These are phyloP conservation scores for Hemicentrotus pulcherrimus DNA, from an alignment of 35 echinoderm and acorn worm genomes.

Conservation along the genomic window DNA sequence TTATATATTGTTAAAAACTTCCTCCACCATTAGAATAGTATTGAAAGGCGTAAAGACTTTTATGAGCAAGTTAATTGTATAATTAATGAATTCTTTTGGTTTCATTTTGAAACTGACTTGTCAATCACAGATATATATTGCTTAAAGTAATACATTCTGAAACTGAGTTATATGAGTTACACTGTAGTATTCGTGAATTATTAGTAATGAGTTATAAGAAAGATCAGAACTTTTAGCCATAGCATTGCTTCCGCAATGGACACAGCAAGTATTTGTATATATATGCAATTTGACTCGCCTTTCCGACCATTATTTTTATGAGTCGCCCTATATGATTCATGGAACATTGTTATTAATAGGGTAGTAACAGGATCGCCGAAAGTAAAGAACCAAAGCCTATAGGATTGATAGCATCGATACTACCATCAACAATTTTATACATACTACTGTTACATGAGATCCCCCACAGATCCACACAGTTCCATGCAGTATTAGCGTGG, in stretches of 20 bases:
- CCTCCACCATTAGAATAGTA: neutral
- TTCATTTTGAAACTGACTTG: neutral
- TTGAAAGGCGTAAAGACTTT: neutral
- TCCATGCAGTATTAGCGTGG: neutral
- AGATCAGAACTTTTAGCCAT: no score
- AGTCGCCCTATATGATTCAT: neutral
- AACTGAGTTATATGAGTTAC: no score
- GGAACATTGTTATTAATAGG: slow-evolving; percentile 13
- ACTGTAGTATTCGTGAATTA: no score
- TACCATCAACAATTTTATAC: neutral
- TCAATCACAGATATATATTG: neutral
- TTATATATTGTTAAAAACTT: neutral
- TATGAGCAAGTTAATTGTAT: neutral
- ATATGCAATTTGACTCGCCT: neutral
- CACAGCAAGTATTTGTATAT: no score
- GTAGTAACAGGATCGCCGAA: neutral
- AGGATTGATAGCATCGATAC: neutral
- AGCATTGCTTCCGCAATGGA: no score
- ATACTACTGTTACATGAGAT: neutral
- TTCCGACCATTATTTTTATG: neutral
- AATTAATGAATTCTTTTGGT: neutral
- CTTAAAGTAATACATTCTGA: no score
- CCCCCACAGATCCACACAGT: no score
- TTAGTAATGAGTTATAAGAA: no score
- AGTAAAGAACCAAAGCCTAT: neutral